Conservation (phyloP, 2,797 vertebrate species). For the Trachops cirrhosus region DNA sequence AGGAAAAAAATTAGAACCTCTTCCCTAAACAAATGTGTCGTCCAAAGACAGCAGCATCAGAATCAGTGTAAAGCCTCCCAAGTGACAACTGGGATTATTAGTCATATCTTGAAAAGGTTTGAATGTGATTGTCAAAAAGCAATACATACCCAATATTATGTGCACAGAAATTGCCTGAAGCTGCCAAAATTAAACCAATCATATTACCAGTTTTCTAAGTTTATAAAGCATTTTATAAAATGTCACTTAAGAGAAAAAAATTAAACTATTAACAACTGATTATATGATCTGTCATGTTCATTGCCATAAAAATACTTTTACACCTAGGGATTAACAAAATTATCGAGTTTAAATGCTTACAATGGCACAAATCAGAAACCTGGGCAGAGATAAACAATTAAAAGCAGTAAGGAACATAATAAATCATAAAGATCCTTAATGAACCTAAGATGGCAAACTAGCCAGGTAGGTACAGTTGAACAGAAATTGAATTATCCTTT, state of each 20-base stretch:
- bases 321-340: slow-evolving; percentile 20
- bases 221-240: slow-evolving; percentile 19
- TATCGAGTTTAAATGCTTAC: background rate
- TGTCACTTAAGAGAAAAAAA: background rate
- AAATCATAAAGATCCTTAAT: slow-evolving; percentile 42
- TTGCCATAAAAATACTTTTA: background rate
- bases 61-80: background rate
- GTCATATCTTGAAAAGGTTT: background rate
- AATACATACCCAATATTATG: background rate
- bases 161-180: background rate
- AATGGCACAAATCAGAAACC: background rate
- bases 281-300: background rate
- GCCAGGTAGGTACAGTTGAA: background rate
- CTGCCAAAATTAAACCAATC: slow-evolving; percentile 10
- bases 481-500: slow-evolving; percentile 1
- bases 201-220: slow-evolving; percentile 25
- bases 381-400: slow-evolving; percentile 27
- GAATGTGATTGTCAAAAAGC: background rate
- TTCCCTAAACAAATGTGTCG: background rate
- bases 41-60: background rate
- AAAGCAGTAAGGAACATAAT: slow-evolving; percentile 38
- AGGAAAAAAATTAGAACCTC: background rate
- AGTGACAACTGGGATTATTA: background rate
- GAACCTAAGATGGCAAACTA: slow-evolving; percentile 17
- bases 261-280: slow-evolving; percentile 31